A percentile compares a stretch with the other conserved stretches of the same genome.
Conservation (phyloP, 2,888 invertebrate genomes). For the Pyralis farinalis region DNA sequence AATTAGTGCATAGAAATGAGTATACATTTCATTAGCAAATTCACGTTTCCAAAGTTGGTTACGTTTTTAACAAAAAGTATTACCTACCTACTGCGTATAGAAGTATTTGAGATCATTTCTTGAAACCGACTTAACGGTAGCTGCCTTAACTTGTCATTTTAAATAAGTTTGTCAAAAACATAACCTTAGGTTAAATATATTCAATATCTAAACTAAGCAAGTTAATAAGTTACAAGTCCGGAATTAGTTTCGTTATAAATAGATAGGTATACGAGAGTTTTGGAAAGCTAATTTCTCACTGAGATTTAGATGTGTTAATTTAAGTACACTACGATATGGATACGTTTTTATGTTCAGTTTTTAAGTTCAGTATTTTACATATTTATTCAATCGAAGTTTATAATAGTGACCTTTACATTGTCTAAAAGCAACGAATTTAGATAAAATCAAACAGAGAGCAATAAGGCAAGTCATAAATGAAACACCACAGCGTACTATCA, state of each 20-base stretch:
- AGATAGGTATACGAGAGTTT: constrained; percentile 39
- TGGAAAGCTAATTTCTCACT: not conserved
- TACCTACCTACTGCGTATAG: too few relatives aligned
- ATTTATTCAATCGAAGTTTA: constrained; percentile 7
- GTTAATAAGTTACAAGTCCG: constrained; percentile 61
- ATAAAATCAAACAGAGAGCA: constrained; percentile 42
- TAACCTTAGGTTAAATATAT: constrained; percentile 31
- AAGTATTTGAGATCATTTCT: too few relatives aligned
- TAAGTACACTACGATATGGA: constrained; percentile 18
- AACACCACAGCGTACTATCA: constrained; percentile 54
- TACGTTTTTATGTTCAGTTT: not conserved
- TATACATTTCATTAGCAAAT: too few relatives aligned
- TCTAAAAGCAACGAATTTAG: too few relatives aligned
- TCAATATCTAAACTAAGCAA: constrained; percentile 46
- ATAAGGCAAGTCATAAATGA: constrained; percentile 52
- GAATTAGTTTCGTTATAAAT: constrained; percentile 43
- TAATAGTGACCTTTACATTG: constrained; percentile 68
- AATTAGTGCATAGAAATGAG: too few relatives aligned
- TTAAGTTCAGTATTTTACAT: too few relatives aligned
- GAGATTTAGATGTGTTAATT: not conserved
- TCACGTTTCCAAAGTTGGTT: too few relatives aligned
- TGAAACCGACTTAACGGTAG: not conserved
- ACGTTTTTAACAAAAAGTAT: too few relatives aligned
- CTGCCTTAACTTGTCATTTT: constrained; percentile 18
- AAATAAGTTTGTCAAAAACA: constrained; percentile 43